Evolutionary conservation across 2,888 invertebrate species (phyloP).

Genomic region (Synanthedon andrenaeformis): DNA sequence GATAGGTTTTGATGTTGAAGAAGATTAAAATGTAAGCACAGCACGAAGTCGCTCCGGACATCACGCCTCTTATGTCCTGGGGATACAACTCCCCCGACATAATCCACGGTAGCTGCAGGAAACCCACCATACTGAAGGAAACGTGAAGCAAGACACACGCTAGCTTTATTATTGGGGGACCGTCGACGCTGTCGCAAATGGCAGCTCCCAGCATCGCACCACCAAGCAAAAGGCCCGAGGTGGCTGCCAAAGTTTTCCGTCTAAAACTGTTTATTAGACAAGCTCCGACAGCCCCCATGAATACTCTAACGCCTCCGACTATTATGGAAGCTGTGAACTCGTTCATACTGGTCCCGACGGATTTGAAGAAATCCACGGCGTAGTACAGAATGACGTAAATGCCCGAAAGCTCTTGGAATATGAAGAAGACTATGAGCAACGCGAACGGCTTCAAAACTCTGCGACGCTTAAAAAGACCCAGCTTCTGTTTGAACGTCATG

Average conservation of each 20-base stretch:
- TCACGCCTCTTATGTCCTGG: slow-evolving; percentile 74
- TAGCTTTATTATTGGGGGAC: slow-evolving; percentile 57
- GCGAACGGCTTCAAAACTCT: slow-evolving; percentile 77
- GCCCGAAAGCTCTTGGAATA: slow-evolving; percentile 79
- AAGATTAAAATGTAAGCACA: slow-evolving; percentile 78
- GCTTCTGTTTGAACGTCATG: slow-evolving; percentile 48
- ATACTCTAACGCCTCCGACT: slow-evolving; percentile 74
- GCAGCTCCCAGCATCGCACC: slow-evolving; percentile 75
- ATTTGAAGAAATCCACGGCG: slow-evolving; percentile 77
- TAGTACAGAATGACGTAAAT: slow-evolving; percentile 81
- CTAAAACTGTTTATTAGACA: slow-evolving; percentile 74
- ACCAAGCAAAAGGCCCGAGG: slow-evolving; percentile 75
- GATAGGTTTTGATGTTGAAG: slow-evolving; percentile 78
- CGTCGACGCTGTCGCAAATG: slow-evolving; percentile 66
- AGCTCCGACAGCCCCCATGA: slow-evolving; percentile 76
- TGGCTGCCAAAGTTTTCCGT: slow-evolving; percentile 72
- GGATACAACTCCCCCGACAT: slow-evolving; percentile 81
- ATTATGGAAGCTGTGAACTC: slow-evolving; percentile 78
- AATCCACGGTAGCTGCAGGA: slow-evolving; percentile 80
- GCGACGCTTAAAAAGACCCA: slow-evolving; percentile 55
- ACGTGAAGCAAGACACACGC: slow-evolving; percentile 77
- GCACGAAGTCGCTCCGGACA: slow-evolving; percentile 78
- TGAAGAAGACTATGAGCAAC: slow-evolving; percentile 74
- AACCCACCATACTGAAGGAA: slow-evolving; percentile 79
- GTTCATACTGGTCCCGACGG: slow-evolving; percentile 74